phyloP scores from a whole-genome alignment of 2,113 vertebrate genomes.

The Canis aureus region DNA sequence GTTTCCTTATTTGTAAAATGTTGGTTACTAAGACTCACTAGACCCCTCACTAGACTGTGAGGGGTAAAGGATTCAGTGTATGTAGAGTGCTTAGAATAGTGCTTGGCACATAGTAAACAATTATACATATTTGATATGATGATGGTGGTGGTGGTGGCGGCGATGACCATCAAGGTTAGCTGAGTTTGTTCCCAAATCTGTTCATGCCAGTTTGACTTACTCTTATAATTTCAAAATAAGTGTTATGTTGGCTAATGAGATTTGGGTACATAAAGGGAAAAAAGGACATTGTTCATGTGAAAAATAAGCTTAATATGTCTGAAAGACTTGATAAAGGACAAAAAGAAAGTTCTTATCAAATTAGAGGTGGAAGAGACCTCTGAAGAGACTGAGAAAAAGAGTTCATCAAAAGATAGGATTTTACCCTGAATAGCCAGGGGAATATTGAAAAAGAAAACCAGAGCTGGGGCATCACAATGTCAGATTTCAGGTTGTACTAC shows the following conservation, averaged over 20 bases:
- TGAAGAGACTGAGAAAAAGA: neutral
- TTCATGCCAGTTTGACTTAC: neutral
- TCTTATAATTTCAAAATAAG: neutral
- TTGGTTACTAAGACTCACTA: neutral
- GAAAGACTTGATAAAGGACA: conserved; percentile 33
- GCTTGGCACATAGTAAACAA: neutral
- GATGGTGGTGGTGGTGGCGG: neutral
- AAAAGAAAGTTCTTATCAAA: neutral
- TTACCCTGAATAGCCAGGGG: neutral
- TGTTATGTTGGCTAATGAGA: neutral
- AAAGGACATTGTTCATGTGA: neutral
- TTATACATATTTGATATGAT: neutral
- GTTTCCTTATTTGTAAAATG: neutral
- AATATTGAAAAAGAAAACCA: too few relatives aligned
- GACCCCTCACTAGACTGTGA: neutral
- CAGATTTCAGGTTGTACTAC: too few relatives aligned
- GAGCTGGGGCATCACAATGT: too few relatives aligned
- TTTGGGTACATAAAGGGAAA: neutral
- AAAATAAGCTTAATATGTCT: conserved; percentile 36
- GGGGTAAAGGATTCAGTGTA: neutral
- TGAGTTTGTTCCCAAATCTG: neutral
- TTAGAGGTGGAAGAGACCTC: neutral
- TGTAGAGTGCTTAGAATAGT: neutral
- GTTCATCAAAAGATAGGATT: neutral
- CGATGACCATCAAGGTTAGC: neutral